Evolutionary conservation across 2,797 vertebrate genomes (phyloP).

Genomic region (Amazona finschi): DNA sequence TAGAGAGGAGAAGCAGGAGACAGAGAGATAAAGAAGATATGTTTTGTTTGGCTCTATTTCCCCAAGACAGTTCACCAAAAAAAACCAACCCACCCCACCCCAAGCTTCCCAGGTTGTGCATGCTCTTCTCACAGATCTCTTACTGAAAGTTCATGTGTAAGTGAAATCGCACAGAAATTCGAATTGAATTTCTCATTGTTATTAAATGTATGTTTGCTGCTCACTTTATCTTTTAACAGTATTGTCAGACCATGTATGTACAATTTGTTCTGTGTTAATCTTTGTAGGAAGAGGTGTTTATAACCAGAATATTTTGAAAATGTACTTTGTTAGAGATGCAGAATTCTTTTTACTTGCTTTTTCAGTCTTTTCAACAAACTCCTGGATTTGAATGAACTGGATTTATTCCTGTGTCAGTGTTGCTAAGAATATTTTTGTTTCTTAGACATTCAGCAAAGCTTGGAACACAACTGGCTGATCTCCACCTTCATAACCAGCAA

Average conservation of each 20-base stretch:
- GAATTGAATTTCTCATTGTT: not conserved
- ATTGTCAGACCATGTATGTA: not conserved
- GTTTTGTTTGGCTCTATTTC: not conserved
- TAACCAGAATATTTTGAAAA: not conserved
- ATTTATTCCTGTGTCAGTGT: not conserved
- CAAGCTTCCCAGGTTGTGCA: not conserved
- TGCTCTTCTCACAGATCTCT: not conserved
- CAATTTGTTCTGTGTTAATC: not conserved
- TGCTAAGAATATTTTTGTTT: not conserved
- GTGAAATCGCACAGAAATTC: not conserved
- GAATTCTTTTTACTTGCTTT: not conserved
- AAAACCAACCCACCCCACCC: not conserved
- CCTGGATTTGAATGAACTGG: not conserved
- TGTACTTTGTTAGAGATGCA: not conserved
- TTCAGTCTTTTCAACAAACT: not conserved
- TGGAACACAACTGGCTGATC: conserved; percentile 86
- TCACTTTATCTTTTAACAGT: not conserved
- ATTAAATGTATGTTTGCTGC: not conserved
- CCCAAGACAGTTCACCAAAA: not conserved
- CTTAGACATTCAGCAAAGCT: conserved; percentile 82
- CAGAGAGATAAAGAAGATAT: not conserved
- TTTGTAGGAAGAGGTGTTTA: not conserved
- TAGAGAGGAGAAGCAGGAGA: not conserved
- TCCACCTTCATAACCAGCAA: conserved; percentile 89
- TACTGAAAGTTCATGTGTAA: not conserved